A percentile compares a stretch with the other conserved stretches of the same genome.
Evolutionary conservation across 2,113 vertebrate species (phyloP).

Genomic region (Cariama cristata): DNA sequence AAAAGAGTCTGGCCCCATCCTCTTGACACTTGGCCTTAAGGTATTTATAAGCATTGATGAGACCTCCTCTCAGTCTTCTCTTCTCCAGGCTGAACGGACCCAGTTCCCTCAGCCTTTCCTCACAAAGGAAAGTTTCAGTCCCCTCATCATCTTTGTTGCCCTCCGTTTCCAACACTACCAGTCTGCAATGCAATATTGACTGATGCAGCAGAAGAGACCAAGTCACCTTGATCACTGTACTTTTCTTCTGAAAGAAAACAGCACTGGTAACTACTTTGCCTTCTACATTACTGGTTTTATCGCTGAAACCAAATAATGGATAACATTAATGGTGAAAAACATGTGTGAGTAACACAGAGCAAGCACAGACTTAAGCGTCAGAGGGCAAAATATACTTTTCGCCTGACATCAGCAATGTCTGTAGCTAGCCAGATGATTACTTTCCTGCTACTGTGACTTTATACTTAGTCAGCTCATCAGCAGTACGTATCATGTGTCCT

Average conservation of each 20-base stretch:
- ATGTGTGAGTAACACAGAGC: background rate
- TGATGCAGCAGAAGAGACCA: accelerated
- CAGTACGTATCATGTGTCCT: background rate
- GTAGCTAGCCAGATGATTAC: background rate
- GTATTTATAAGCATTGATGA: too few relatives aligned
- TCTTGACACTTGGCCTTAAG: too few relatives aligned
- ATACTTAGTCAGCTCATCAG: background rate
- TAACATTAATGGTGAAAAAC: background rate
- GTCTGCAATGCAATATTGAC: background rate
- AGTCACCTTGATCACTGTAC: background rate
- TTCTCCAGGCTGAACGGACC: too few relatives aligned
- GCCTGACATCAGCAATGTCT: slow-evolving; percentile 21
- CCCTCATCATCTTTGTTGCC: too few relatives aligned
- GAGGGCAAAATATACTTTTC: slow-evolving; percentile 18
- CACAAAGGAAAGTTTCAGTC: too few relatives aligned
- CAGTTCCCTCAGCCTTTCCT: too few relatives aligned
- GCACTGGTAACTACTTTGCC: background rate
- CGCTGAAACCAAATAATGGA: background rate
- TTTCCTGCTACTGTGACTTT: background rate
- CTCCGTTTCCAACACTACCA: background rate
- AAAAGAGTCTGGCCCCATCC: too few relatives aligned
- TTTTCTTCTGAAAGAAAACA: background rate
- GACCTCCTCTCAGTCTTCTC: too few relatives aligned
- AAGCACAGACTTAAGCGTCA: background rate
- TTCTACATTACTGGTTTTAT: background rate